These are phyloP conservation scores for Hirudo medicinalis DNA, from an alignment of 1,140 invertebrate genomes.

Conservation along the genomic window DNA sequence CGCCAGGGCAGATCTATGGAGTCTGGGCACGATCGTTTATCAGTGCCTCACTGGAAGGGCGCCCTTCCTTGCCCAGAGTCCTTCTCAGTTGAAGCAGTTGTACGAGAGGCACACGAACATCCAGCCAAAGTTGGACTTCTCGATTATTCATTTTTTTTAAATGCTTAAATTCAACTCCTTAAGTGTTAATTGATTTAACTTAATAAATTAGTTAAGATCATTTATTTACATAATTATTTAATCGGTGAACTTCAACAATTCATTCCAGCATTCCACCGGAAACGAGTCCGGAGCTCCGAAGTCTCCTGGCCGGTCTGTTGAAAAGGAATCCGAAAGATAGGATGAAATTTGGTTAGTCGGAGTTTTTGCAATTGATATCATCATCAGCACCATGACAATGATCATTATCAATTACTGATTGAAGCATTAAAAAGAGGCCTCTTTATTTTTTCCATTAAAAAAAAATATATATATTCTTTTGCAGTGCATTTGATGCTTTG, in stretches of 20 bases:
- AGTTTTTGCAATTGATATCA: not conserved
- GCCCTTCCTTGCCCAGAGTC: constrained; percentile 92
- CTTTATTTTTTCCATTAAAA: no score
- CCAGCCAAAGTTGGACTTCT: constrained; percentile 57
- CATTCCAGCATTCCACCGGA: constrained; percentile 69
- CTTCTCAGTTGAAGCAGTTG: constrained; percentile 89
- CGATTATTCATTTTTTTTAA: not conserved
- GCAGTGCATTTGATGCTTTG: no score
- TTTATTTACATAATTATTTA: no score
- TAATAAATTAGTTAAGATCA: no score
- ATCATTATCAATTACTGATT: no score
- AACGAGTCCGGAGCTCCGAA: constrained; percentile 73
- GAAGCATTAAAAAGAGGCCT: no score
- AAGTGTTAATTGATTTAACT: no score
- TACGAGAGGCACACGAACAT: constrained; percentile 92
- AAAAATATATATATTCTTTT: no score
- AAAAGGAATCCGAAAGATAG: constrained; percentile 83
- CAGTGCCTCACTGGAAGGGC: constrained; percentile 96
- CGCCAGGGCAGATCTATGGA: constrained; percentile 97
- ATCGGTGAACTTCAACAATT: no score
- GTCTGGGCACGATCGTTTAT: constrained; percentile 93
- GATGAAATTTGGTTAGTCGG: constrained; percentile 62
- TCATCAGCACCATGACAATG: not conserved
- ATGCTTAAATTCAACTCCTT: no score
- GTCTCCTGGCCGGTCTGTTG: constrained; percentile 67